A percentile compares a stretch with the other conserved stretches of the same genome.
Conservation (phyloP, 1,140 invertebrate genomes). For the Oreohelix idahoensis region DNA sequence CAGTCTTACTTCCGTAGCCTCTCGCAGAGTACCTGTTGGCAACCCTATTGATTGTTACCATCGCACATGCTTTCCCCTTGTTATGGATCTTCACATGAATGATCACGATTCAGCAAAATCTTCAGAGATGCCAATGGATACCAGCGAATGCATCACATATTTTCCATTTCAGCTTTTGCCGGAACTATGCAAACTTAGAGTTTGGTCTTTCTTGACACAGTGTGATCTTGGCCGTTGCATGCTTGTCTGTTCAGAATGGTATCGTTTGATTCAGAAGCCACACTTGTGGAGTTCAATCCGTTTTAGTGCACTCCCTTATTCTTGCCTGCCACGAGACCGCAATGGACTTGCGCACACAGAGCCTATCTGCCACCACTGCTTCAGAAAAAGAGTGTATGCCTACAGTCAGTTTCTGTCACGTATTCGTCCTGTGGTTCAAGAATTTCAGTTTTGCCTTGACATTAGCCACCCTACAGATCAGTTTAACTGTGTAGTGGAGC, state of each 20-base stretch:
- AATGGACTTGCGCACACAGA: conserved; percentile 47
- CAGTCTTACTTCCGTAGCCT: not conserved
- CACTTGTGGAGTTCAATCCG: conserved; percentile 62
- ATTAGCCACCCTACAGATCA: conserved; percentile 62
- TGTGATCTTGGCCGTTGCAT: conserved; percentile 58
- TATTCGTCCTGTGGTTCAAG: conserved; percentile 58
- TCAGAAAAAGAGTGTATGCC: conserved; percentile 57
- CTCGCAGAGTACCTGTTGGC: not conserved
- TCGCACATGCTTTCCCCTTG: conserved; percentile 24
- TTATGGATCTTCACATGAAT: conserved; percentile 26
- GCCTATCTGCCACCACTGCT: conserved; percentile 59
- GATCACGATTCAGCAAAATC: not conserved
- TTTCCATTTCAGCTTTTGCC: conserved; percentile 67
- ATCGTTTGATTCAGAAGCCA: conserved; percentile 53
- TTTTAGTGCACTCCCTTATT: conserved; percentile 61
- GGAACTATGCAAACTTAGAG: conserved; percentile 62
- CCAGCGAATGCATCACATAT: not conserved
- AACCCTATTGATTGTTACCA: conserved; percentile 38
- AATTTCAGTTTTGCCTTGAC: conserved; percentile 68
- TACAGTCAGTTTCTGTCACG: conserved; percentile 55
- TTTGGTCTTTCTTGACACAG: conserved; percentile 64
- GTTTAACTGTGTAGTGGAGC: conserved; percentile 57
- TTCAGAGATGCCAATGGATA: conserved; percentile 12
- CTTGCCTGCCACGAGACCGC: conserved; percentile 50
- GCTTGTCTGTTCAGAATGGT: conserved; percentile 63